Evolutionary conservation across 2,888 invertebrate genomes (phyloP), one percentile per base, ranked within the genome.

Genomic region (Nomada ferruginata): DNA sequence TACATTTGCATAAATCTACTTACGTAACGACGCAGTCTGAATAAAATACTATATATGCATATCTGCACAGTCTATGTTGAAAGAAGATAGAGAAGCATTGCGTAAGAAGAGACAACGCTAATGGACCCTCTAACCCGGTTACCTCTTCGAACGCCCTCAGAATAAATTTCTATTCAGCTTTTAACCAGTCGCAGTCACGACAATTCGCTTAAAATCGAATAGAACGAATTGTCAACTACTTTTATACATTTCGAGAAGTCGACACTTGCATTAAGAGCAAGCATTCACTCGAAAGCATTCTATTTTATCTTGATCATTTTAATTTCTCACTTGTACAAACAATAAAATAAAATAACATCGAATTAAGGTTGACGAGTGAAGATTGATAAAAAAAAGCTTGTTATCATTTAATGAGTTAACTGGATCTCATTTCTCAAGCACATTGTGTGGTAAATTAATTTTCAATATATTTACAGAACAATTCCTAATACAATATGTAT

Each of bases 91-190:
- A 15, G 13, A 57, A 47, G n/a, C 20, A 23, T 59, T 9, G 13
- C 5, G 26, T 18, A 20, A 47, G 47, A 52, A 52, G 23, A 69
- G 47, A 52, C 36, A 71, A 77, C n/a, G 52, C 55, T 68, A 80
- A 82, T 83, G 76, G 64, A 77, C 42, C 52, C 50, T 63, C 79
- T 85, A 85, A 63, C 42, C 42, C 57, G 63, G 76, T 85, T 85
- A 63, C 82, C 60, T 50, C 13, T 60, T 60, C 53, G 79, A 73
- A 85, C 82, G 82, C 72, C 73, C 72, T 76, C 60, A 76, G 88
- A 90, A 89, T 89, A 90, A 89, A 90, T 90, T 90, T 81, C 76
- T 78, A 86, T 87, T 84, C 75, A 53, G 59, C 59, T 23, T 26
- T 70, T 63, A 53, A 23, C 66, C 7, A 57, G 47, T 26, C 15